Base-by-base conservation (phyloP, 2,888 invertebrate species). In the Pocota personata region DNA sequence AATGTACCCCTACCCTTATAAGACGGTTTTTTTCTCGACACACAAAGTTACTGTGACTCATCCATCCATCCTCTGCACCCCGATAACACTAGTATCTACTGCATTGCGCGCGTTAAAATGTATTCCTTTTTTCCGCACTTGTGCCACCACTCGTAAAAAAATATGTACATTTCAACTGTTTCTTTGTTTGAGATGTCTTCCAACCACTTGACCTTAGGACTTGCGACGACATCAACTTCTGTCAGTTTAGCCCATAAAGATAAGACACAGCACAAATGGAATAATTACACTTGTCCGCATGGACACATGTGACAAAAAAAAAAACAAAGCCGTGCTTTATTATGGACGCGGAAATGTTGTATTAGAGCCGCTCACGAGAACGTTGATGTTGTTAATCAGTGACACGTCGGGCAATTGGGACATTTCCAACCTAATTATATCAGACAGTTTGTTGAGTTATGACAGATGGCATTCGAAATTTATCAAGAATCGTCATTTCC, bases 171-270 rank as follows among this genome's bases (percentile, higher is more conserved):
- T 37, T 58, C 62, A 27, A 40, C 10, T 40, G 55, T 27, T 35
- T 46, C 64, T 76, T 76, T 79, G 79, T 73, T 58, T 6, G 27
- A 30, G 8, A 30, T 60, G 43, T 46, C 50, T 64, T 82, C 52
- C 72, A 66, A 78, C 52, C 58, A 78, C 64, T 77, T 83, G 77
- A 83, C 77, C 83, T 83, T 78, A 67, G 78, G 24, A 67, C 64
- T 60, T 71, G 16, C 60, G 66, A 60, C 72, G 67, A 67, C 69
- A 40, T 55, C 60, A 52, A 66, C 58, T 71, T 46, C 72, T 69
- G 58, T 57, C 83, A 64, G 48, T 64, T 77, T 60, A 72, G 71
- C 72, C 35, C 72, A 83, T 67, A 73, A 69, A 83, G 83, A 83
- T 83, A 83, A 83, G 78, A 69, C 52, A 35, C 37, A 24, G 24